Conservation (phyloP, 2,888 invertebrate species). For the Cryptophagus acutangulus region DNA sequence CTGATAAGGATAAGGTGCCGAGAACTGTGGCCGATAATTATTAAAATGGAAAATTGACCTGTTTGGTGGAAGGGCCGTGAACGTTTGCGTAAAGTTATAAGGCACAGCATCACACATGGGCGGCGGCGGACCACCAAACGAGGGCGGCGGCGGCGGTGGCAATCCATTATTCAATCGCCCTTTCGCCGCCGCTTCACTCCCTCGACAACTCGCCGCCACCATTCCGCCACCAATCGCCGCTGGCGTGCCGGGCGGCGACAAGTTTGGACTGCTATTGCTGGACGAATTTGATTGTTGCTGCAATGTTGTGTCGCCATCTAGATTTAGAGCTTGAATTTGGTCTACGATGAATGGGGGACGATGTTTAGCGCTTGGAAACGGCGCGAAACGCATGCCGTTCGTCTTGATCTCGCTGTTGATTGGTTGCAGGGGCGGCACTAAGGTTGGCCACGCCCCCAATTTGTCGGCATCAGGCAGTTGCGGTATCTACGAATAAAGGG, state of each 20-base stretch:
- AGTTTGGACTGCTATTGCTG: slow-evolving; percentile 55
- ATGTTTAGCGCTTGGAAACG: slow-evolving; percentile 17
- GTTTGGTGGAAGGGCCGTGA: slow-evolving; percentile 25
- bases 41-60: slow-evolving; percentile 18
- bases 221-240: slow-evolving; percentile 9
- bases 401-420: slow-evolving; percentile 31
- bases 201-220: background rate
- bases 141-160: slow-evolving; percentile 37
- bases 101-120: slow-evolving; percentile 50
- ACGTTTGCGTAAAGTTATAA: slow-evolving; percentile 50
- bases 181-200: background rate
- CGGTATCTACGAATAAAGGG: background rate
- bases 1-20: slow-evolving; percentile 34
- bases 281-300: slow-evolving; percentile 52
- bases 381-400: slow-evolving; percentile 39
- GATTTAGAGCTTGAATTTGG: slow-evolving; percentile 49
- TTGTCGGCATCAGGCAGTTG: slow-evolving; percentile 21
- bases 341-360: slow-evolving; percentile 45
- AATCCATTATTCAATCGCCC: slow-evolving; percentile 40
- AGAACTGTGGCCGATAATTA: slow-evolving; percentile 13
- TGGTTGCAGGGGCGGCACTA: slow-evolving; percentile 22
- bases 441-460: slow-evolving; percentile 24
- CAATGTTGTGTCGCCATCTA: slow-evolving; percentile 50
- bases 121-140: slow-evolving; percentile 5
- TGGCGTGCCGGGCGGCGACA: slow-evolving; percentile 53